Evolutionary conservation across 2,113 vertebrate species (phyloP).

Genomic region (Bufo gargarizans): DNA sequence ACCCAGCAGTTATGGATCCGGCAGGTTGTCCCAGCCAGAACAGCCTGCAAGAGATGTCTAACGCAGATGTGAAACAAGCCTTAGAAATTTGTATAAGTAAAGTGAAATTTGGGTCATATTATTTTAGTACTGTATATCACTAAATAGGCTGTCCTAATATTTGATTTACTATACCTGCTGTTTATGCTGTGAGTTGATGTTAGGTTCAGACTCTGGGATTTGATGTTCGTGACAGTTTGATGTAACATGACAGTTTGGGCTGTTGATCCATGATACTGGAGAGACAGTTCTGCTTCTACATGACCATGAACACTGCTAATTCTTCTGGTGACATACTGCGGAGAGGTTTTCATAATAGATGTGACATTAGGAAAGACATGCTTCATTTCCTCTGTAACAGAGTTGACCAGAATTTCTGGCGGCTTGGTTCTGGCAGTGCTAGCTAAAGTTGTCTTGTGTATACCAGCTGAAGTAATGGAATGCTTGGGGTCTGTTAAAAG

Average conservation of each 20-base stretch:
- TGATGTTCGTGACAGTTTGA: neutral
- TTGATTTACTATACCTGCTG: conserved; percentile 52
- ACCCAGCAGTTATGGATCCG: no score
- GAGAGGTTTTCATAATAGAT: neutral
- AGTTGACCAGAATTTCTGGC: neutral
- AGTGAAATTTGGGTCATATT: no score
- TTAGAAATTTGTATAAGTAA: no score
- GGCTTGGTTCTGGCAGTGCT: neutral
- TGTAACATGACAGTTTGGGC: conserved; percentile 3
- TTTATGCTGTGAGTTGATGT: conserved; percentile 49
- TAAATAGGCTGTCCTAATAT: neutral
- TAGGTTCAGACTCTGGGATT: neutral
- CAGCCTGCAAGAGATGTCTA: no score
- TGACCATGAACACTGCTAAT: rapidly evolving
- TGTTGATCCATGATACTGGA: conserved; percentile 25
- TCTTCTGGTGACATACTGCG: neutral
- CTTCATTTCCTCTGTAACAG: neutral
- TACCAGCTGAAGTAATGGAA: neutral
- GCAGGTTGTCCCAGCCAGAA: no score
- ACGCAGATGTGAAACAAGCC: no score
- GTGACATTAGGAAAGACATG: neutral
- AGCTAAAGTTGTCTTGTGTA: neutral
- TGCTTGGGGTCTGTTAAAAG: conserved; percentile 13
- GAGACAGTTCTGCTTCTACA: conserved; percentile 34
- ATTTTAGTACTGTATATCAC: neutral